Evolutionary conservation across 1,140 invertebrate genomes (phyloP), one percentile per base, ranked within the genome.

Genomic region (Pogonomyrmex californicus): DNA sequence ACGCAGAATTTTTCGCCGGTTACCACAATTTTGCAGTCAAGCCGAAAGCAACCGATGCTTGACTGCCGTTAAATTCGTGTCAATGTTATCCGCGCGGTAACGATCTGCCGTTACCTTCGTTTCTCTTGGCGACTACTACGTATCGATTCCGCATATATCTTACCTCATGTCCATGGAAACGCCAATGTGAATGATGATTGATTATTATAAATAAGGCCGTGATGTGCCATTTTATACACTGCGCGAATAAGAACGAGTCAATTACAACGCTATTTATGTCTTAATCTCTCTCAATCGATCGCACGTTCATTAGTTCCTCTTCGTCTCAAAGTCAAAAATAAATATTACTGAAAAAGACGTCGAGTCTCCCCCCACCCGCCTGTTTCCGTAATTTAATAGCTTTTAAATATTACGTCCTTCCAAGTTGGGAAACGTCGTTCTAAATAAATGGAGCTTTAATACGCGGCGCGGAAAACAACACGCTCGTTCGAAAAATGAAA

Each of bases 61-160:
- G 86, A 87, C 85, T 77, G 78, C 30, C 68, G 36, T 30, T 65
- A 81, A 87, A 86, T 86, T 87, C 75, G 75, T 86, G 70, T 75
- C 88, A 79, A 90, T 87, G 58, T 79, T 79, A 60, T 58, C 49
- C 58, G 3, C 85, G 82, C 65, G 63, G 60, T 83, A 87, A 71
- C 38, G 47, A 82, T 38, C 47, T 63, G 70, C 56, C 33, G 49
- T 82, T 54, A 81, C 58, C 75, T 66, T 75, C 44, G 56, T 79
- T 83, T 83, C 56, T 83, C 68, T 47, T 47, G 7, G 2, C 41
- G 68, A 36, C 68, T 60, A 75, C 38, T 58, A 23, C 54, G 41
- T 70, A 73, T 82, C 66, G 68, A 82, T 82, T 17, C 79, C 30
- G 30, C 30, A 17, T 30, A 71, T 73, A 44, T 71, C 36, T 73